Base-by-base conservation (phyloP, 2,888 invertebrate species). In the Loripinus fragilis region DNA sequence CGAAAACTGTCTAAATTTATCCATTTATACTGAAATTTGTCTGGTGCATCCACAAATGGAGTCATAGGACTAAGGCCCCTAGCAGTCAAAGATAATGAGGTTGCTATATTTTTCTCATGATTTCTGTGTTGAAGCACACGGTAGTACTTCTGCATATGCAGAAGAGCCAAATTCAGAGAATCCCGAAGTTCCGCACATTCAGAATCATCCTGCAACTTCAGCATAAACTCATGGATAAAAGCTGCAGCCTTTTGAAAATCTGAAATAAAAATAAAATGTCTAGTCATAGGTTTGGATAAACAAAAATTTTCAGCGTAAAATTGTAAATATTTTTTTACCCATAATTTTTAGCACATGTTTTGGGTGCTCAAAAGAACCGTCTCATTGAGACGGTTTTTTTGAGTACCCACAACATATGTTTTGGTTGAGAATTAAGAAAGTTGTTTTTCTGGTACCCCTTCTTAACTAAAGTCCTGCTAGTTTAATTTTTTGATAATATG, bases 161-260 rank as follows among this genome's bases (percentile, higher is more conserved):
- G 87, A 67, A 93, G 83, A 2, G 93, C 92, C 70, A 93, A 77
- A 71, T 93, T 93, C 55, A 93, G 87, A 0, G 93, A 88, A 80
- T 93, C 93, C 42, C 93, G 88, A 12, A 93, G 87, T 76, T 93
- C 93, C 7, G 93, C 93, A 89, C 93, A 92, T 84, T 93, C 93
- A 50, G 86, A 87, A 84, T 92, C 92, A 78, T 92, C 92, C 64
- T 87, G 91, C 64, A 93, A 85, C 81, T 93, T 93, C 38, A 93
- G 87, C 69, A 93, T 83, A 83, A 93, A 93, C 81, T 93, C 93
- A 79, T 93, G 91, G 55, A 93, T 90, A 78, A 92, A 90, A 81
- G 93, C 91, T 35, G 93, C 92, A 66, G 93, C 92, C 85, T 93
- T 93, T 81, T 93, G 93, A 83, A 93, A 93, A 88, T 93, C 93